These are phyloP conservation scores for Acleris holmiana DNA, from an alignment of 2,888 invertebrate species.

Conservation along the genomic window DNA sequence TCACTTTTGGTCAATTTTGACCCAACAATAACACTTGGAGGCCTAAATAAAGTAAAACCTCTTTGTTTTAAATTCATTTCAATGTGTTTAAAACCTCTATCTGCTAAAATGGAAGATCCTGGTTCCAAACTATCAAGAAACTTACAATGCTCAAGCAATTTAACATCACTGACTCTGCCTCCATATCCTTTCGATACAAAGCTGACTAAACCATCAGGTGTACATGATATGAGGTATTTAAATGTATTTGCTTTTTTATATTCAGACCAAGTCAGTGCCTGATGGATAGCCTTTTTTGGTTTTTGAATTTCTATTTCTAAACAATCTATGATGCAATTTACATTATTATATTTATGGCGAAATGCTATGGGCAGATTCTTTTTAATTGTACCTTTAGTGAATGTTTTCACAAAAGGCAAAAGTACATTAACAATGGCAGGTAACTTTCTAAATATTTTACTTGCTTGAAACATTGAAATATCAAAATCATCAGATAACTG, in stretches of 20 bases:
- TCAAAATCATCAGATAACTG: conserved; percentile 15
- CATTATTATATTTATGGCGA: conserved; percentile 39
- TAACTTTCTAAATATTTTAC: conserved; percentile 38
- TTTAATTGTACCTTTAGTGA: conserved; percentile 31
- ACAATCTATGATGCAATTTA: conserved; percentile 48
- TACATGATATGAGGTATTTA: conserved; percentile 29
- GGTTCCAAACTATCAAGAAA: conserved; percentile 20
- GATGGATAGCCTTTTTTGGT: conserved; percentile 43
- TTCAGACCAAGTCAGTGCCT: conserved; percentile 50
- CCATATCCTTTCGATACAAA: conserved; percentile 15
- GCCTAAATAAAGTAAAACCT: conserved; percentile 6
- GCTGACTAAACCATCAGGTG: conserved; percentile 17
- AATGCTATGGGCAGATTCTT: conserved; percentile 42
- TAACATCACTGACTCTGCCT: conserved; percentile 12
- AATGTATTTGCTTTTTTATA: conserved; percentile 39
- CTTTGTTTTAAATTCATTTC: background rate
- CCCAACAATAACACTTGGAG: conserved; percentile 14
- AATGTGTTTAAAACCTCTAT: conserved; percentile 18
- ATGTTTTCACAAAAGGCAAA: conserved; percentile 10
- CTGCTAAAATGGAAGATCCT: conserved; percentile 14
- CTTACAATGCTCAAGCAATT: conserved; percentile 15
- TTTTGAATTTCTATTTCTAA: conserved; percentile 51
- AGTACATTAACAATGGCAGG: conserved; percentile 23
- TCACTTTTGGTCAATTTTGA: background rate
- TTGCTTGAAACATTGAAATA: conserved; percentile 11